Evolutionary conservation across 2,797 vertebrate species (phyloP), one percentile per base, ranked within the genome.

Genomic region (Lemur catta): DNA sequence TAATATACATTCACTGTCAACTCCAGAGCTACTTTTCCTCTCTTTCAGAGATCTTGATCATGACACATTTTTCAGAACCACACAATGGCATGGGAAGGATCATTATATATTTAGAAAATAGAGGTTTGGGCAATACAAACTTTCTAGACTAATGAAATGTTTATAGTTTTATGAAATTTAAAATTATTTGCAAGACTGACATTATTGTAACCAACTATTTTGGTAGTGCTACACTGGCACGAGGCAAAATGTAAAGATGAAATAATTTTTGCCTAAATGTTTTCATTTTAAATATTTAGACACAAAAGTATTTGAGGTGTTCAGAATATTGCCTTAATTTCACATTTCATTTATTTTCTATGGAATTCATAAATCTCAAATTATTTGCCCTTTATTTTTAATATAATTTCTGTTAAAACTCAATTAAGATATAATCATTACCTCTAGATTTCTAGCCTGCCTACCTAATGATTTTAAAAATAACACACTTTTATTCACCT

Each of bases 341-440:
- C 91, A 48, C 4, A 48, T n/a, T 81, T 15, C 5, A n/a, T 55
- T 93, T 84, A 4, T 76, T 92, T 92, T 92, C 30, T 59, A 75
- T 46, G 78, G 38, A 96, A 84, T 82, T 63, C 63, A 94, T 2
- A 72, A 94, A 96, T 55, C 72, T 61, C 97, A 48, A 78, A 55
- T 81, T 93, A 86, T 74, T 84, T 91, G 1, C 1, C n/a, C 1
- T 76, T 94, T 86, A 9, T 93, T 92, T 71, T 72, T 48, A 59
- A 91, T 75, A 43, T 50, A 84, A 91, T 65, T 96, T 98, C 43
- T 75, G 61, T 94, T 85, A 50, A 80, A 86, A 33, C 78, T 61
- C 57, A 93, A 52, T 97, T 97, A 82, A 95, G 92, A 80, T 93
- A 15, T n/a, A 85, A n/a, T 41, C 76, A 24, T 67, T 76, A 59